A percentile compares a stretch with the other conserved stretches of the same genome.
Evolutionary conservation across 2,113 vertebrate genomes (phyloP).

Genomic region (Tiliqua scincoides): DNA sequence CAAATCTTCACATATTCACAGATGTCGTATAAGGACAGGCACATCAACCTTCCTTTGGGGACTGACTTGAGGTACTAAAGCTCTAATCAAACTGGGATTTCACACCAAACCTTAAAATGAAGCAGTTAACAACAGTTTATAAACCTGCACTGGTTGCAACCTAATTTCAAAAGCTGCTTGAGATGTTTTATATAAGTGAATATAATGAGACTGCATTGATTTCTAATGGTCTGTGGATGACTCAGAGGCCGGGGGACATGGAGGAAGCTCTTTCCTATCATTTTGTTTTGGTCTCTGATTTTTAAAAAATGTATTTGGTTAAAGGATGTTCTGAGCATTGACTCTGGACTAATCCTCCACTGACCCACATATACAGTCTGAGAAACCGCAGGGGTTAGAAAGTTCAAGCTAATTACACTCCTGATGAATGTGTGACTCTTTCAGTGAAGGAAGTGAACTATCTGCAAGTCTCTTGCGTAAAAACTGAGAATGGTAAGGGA

Average conservation of each 20-base stretch:
- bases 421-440: not conserved
- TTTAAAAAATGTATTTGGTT: conserved; percentile 1
- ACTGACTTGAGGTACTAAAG: not conserved
- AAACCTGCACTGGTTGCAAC: not conserved
- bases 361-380: not conserved
- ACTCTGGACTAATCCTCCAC: not conserved
- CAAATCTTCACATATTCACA: not conserved
- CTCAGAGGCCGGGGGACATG: not conserved
- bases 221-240: not conserved
- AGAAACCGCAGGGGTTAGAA: not conserved
- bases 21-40: not conserved
- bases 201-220: not conserved
- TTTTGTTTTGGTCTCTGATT: not conserved
- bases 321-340: not conserved
- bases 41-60: not conserved
- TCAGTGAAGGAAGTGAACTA: not conserved
- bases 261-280: not conserved
- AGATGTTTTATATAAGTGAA: not conserved
- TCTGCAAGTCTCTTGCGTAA: not conserved
- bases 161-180: not conserved
- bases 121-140: not conserved
- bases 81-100: not conserved
- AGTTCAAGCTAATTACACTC: not conserved
- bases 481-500: not conserved
- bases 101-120: not conserved